Evolutionary conservation across 2,797 vertebrate genomes (phyloP).

Genomic region (Rhynchotus rufescens): DNA sequence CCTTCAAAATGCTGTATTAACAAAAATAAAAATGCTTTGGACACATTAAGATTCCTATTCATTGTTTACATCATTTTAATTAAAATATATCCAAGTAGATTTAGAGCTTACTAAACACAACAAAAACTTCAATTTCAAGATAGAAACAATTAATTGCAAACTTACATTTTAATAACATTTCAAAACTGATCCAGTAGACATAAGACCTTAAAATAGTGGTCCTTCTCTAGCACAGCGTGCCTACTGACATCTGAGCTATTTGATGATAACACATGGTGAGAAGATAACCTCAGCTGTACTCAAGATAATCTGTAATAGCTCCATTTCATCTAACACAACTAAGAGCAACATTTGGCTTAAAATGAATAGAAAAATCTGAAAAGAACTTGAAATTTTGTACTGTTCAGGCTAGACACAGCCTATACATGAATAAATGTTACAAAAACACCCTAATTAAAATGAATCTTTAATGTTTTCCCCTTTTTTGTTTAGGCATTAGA

Average conservation of each 20-base stretch:
- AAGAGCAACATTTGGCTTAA: not conserved
- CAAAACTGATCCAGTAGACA: not conserved
- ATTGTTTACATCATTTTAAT: not conserved
- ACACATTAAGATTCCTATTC: not conserved
- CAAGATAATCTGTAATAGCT: fast-evolving
- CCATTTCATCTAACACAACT: not conserved
- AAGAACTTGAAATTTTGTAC: not conserved
- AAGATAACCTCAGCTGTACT: not conserved
- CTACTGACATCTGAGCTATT: not conserved
- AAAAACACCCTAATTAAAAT: not conserved
- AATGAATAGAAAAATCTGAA: not conserved
- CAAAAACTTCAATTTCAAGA: not conserved
- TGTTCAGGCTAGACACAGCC: not conserved
- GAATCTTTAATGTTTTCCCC: not conserved
- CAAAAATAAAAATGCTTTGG: not conserved
- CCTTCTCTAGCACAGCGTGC: not conserved
- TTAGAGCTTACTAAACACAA: not conserved
- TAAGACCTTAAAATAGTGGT: not conserved
- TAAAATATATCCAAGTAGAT: not conserved
- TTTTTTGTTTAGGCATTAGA: not conserved
- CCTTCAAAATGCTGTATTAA: constrained; percentile 16
- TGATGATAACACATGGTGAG: fast-evolving
- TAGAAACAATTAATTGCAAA: not conserved
- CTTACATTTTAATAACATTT: not conserved
- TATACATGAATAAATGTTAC: fast-evolving